Conservation (phyloP, 2,797 vertebrate species). For the Dromococcyx pavoninus region DNA sequence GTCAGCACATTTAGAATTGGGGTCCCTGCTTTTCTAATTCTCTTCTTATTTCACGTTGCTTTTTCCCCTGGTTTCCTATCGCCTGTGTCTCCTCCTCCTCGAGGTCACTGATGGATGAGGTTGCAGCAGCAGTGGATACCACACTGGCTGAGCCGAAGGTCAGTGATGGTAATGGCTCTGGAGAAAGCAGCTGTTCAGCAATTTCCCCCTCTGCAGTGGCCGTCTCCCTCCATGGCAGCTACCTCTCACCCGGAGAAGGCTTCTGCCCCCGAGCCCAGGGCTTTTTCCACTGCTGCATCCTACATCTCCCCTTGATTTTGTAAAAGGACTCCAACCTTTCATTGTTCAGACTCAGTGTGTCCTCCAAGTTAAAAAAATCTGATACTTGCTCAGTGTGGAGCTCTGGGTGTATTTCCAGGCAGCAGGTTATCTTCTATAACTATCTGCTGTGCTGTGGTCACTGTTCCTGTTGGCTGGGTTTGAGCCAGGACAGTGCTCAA, state of each 20-base stretch:
- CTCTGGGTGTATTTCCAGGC: neutral
- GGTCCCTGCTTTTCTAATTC: constrained; percentile 60
- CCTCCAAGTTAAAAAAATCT: neutral
- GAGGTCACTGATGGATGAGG: constrained; percentile 53
- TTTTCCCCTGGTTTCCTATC: neutral
- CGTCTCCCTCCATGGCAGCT: neutral
- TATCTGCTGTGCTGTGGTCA: neutral
- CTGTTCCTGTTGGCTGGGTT: accelerated
- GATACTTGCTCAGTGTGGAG: neutral
- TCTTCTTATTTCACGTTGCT: neutral
- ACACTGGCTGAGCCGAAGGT: constrained; percentile 13
- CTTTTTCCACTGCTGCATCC: neutral
- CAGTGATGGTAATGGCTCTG: neutral
- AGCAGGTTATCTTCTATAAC: neutral
- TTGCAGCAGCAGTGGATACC: neutral
- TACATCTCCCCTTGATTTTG: neutral
- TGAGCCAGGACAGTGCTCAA: neutral
- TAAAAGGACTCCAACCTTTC: neutral
- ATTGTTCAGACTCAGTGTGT: accelerated
- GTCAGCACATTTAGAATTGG: constrained; percentile 50
- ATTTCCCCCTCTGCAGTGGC: neutral
- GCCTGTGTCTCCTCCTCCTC: neutral
- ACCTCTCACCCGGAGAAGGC: neutral
- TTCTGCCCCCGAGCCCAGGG: neutral
- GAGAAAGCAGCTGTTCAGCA: constrained; percentile 11